Evolutionary conservation across 2,113 vertebrate species (phyloP).

Genomic region (Octodon degus): DNA sequence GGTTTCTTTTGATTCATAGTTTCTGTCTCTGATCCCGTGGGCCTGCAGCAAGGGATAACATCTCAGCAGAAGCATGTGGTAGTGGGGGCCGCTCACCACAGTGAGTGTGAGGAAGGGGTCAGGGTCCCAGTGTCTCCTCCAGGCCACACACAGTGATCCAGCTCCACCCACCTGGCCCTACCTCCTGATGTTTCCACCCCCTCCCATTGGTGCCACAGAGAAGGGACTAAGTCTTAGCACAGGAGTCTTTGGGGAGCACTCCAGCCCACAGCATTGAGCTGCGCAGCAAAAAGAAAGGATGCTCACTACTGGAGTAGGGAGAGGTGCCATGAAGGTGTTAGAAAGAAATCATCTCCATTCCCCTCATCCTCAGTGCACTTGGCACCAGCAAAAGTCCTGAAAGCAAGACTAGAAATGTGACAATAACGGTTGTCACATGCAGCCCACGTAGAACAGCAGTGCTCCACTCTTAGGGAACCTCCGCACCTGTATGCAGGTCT

Average conservation of each 20-base stretch:
- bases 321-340: background rate
- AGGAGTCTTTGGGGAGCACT: too few relatives aligned
- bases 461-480: background rate
- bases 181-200: background rate
- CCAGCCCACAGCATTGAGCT: background rate
- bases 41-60: background rate
- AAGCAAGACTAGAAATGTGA: background rate
- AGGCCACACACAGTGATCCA: background rate
- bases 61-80: background rate
- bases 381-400: background rate
- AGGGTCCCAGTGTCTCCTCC: background rate
- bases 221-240: background rate
- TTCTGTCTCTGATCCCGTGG: background rate
- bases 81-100: background rate
- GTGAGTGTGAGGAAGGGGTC: background rate
- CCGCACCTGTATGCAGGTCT: background rate
- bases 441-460: rapidly evolving
- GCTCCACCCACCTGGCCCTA: background rate
- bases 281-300: background rate
- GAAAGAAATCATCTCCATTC: background rate
- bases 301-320: background rate
- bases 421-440: rapidly evolving
- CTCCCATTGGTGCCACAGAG: background rate
- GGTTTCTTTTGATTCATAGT: background rate
- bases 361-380: background rate